These are phyloP conservation scores for Triops longicaudatus DNA, from an alignment of 1,140 invertebrate genomes.

Conservation along the genomic window DNA sequence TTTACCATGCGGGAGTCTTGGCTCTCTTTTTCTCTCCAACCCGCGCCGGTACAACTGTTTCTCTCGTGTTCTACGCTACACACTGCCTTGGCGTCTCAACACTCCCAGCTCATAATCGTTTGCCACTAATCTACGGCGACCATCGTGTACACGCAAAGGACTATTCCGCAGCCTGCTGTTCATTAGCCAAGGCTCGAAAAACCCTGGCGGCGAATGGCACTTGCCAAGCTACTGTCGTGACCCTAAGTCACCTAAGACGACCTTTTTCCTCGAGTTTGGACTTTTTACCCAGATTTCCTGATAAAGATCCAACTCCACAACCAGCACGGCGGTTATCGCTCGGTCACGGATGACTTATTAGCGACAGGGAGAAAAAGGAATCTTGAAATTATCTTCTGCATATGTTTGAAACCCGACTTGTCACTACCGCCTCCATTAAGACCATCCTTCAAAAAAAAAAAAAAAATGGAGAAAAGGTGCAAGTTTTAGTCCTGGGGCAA, in stretches of 20 bases:
- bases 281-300: neutral
- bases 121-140: neutral
- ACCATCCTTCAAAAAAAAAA: neutral
- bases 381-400: neutral
- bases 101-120: neutral
- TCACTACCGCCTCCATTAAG: neutral
- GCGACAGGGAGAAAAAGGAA: neutral
- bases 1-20: neutral
- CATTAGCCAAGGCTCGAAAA: neutral
- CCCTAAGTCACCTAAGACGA: neutral
- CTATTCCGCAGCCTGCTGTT: neutral
- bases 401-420: neutral
- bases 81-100: neutral
- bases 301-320: neutral
- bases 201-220: neutral
- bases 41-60: neutral
- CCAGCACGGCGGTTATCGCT: neutral
- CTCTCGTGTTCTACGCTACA: neutral
- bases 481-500: neutral
- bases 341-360: neutral
- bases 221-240: neutral
- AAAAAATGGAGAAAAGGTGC: neutral
- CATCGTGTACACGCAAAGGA: neutral
- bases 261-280: neutral
- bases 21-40: neutral